Base-by-base conservation (phyloP, 1,140 invertebrate genomes). In the Steinernema feltiae region DNA sequence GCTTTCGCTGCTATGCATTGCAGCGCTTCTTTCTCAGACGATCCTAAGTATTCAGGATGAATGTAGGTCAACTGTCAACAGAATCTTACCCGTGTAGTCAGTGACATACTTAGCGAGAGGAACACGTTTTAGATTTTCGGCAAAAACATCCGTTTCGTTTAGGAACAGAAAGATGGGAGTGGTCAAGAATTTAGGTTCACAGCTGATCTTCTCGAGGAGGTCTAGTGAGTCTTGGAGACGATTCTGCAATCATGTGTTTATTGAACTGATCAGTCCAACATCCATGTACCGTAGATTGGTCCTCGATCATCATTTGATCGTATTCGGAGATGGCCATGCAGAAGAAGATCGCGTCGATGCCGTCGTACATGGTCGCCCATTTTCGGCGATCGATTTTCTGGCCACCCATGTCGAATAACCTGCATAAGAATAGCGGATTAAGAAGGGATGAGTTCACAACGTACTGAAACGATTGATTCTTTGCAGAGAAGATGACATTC, bases 261-360 rank as follows among this genome's bases (percentile, higher is more conserved):
- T n/a, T n/a, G n/a, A n/a, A n/a, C n/a, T n/a, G n/a, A n/a, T n/a
- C n/a, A n/a, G n/a, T n/a, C n/a, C n/a, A n/a, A n/a, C n/a, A n/a
- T n/a, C n/a, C n/a, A n/a, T n/a, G n/a, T 46, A 79, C 77, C 71
- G 76, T 78, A 32, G 41, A 46, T 32, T 29, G 24, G 32, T 79
- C 77, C 31, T 79, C 77, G 18, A 21, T 69, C 75, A 79, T 76
- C 46, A 74, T 63, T 48, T 79, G 77, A 30, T 79, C 76, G 35
- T 79, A 79, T 46, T 79, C 77, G 0, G 75, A 77, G n/a, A 79
- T 73, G 0, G 77, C 77, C 24, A 76, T 35, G 21, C 70, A 76
- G 29, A 79, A 79, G 73, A 78, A 78, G 7, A 78, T 78, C 0
- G 76, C 76, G 27, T 78, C 76, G 15, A 78, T 78, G 48, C 76